phyloP scores from a whole-genome alignment of 2,113 vertebrate species.

The Clarias batrachus region DNA sequence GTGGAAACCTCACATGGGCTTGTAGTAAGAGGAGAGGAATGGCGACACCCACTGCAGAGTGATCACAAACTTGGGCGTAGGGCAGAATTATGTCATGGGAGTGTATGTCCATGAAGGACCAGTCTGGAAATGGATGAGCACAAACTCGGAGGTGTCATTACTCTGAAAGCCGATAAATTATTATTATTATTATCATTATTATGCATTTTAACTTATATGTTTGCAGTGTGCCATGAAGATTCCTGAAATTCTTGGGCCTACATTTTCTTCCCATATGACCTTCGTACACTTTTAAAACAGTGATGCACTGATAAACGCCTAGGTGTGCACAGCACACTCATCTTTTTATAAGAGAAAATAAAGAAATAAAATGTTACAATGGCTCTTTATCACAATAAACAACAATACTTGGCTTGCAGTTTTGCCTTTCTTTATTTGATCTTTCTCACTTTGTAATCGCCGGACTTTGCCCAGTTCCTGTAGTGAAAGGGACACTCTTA shows the following conservation, averaged over 20 bases:
- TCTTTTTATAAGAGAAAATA: background rate
- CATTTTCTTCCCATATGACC: background rate
- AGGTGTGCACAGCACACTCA: conserved; percentile 14
- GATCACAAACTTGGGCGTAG: conserved; percentile 49
- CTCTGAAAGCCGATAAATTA: conserved; percentile 30
- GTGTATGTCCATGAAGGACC: conserved; percentile 36
- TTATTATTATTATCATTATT: background rate
- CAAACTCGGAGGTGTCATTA: conserved; percentile 22
- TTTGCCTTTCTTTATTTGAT: conserved; percentile 23
- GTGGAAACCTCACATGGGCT: conserved; percentile 54
- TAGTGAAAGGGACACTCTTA: background rate
- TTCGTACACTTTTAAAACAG: background rate
- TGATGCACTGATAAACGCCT: background rate
- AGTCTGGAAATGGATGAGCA: background rate
- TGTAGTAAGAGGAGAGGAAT: conserved; percentile 54
- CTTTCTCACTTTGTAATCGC: conserved; percentile 26
- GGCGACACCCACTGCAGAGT: conserved; percentile 24
- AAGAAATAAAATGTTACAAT: conserved; percentile 24
- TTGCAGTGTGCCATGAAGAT: background rate
- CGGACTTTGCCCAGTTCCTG: conserved; percentile 45
- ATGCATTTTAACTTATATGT: background rate
- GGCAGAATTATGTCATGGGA: conserved; percentile 47
- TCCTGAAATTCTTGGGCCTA: background rate
- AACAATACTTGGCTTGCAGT: conserved; percentile 35
- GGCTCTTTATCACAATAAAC: conserved; percentile 11